phyloP scores from a whole-genome alignment of 2,888 invertebrate genomes.

The Imbricaverruca yamaguchii region DNA sequence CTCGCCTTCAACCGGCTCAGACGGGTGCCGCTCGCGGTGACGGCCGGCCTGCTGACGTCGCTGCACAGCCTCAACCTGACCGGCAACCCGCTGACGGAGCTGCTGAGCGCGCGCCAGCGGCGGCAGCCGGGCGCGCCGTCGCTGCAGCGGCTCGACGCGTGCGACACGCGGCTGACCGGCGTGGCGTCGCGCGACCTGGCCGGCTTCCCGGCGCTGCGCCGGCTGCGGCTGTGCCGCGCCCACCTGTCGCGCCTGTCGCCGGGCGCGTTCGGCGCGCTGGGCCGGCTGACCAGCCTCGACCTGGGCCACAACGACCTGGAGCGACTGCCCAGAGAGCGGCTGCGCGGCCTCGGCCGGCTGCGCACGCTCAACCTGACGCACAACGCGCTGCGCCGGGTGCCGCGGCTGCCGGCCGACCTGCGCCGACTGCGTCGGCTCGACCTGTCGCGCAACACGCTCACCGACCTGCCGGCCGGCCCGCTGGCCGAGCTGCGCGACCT shows the following conservation, averaged over 20 bases:
- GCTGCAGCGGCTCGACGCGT: conserved; percentile 29
- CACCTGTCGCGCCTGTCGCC: conserved; percentile 68
- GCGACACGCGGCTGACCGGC: conserved; percentile 69
- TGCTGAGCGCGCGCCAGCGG: conserved; percentile 28
- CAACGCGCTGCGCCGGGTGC: conserved; percentile 36
- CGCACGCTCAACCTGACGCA: conserved; percentile 36
- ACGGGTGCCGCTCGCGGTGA: conserved; percentile 43
- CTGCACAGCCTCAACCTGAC: conserved; percentile 72
- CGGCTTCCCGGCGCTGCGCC: conserved; percentile 66
- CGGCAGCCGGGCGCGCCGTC: conserved; percentile 27
- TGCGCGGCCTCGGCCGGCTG: conserved; percentile 34
- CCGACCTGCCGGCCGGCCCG: conserved; percentile 68
- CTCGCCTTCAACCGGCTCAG: conserved; percentile 36
- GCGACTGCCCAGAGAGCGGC: conserved; percentile 52
- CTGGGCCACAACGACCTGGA: conserved; percentile 79
- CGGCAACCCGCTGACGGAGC: conserved; percentile 59
- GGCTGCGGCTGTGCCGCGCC: conserved; percentile 78
- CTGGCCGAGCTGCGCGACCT: conserved; percentile 69
- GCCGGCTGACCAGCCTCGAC: conserved; percentile 71
- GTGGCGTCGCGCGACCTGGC: conserved; percentile 72
- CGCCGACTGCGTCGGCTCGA: conserved; percentile 59
- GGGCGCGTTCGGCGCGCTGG: conserved; percentile 66
- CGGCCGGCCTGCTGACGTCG: conserved; percentile 62
- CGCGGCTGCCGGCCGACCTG: conserved; percentile 35
- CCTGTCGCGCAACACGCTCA: conserved; percentile 66